Evolutionary conservation across 2,113 vertebrate genomes (phyloP).

Genomic region (Halichoeres trimaculatus): DNA sequence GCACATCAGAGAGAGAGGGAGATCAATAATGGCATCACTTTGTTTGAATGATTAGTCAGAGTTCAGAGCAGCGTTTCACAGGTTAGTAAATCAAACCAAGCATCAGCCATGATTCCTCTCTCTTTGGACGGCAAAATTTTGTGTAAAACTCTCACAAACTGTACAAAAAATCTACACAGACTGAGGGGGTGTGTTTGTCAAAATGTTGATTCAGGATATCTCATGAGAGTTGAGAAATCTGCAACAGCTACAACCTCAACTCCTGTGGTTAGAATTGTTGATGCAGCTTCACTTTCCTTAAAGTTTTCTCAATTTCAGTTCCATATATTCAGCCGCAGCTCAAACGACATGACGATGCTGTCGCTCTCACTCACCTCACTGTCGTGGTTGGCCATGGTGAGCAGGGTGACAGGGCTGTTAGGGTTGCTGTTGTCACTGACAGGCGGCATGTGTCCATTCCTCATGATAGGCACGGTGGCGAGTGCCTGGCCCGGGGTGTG

Average conservation of each 20-base stretch:
- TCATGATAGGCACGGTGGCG: slow-evolving; percentile 81
- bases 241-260: background rate
- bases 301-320: slow-evolving; percentile 59
- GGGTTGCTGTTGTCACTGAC: slow-evolving; percentile 78
- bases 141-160: slow-evolving; percentile 24
- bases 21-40: slow-evolving; percentile 67
- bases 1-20: slow-evolving; percentile 66
- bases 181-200: background rate
- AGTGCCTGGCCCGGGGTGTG: slow-evolving; percentile 77
- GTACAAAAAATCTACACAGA: background rate
- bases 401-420: slow-evolving; percentile 85
- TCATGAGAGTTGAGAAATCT: slow-evolving; percentile 43
- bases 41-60: slow-evolving; percentile 55
- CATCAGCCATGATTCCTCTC: slow-evolving; percentile 39
- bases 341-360: background rate
- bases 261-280: slow-evolving; percentile 8
- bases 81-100: slow-evolving; percentile 33
- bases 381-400: slow-evolving; percentile 86
- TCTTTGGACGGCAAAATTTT: slow-evolving; percentile 41
- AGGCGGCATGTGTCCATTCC: slow-evolving; percentile 83
- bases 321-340: slow-evolving; percentile 15
- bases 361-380: slow-evolving; percentile 83
- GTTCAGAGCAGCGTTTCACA: slow-evolving; percentile 20
- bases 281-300: slow-evolving; percentile 23
- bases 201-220: slow-evolving; percentile 24